phyloP scores from a whole-genome alignment of 2,888 invertebrate genomes.

The Oscheius sp. region DNA sequence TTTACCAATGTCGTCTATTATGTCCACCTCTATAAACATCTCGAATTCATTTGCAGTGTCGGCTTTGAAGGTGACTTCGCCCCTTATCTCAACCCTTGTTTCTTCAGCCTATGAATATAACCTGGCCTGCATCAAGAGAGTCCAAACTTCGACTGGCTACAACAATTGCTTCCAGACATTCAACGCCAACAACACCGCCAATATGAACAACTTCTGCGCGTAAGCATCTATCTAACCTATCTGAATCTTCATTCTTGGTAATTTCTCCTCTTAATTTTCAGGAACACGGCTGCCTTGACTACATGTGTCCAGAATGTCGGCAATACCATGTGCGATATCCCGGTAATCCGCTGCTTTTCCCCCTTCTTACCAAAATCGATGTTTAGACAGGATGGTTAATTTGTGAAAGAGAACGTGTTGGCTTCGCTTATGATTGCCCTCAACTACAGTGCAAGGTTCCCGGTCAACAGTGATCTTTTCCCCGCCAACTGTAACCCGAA shows the following conservation, averaged over 20 bases:
- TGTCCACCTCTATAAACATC: constrained; percentile 54
- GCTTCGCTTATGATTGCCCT: constrained; percentile 55
- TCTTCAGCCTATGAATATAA: constrained; percentile 39
- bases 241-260: too few relatives aligned
- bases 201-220: constrained; percentile 50
- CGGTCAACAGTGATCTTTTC: background rate
- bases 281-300: constrained; percentile 10
- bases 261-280: too few relatives aligned
- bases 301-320: background rate
- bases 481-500: constrained; percentile 8
- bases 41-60: constrained; percentile 56
- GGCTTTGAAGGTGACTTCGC: constrained; percentile 47
- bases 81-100: constrained; percentile 1
- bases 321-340: background rate
- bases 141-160: constrained; percentile 44
- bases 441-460: constrained; percentile 41
- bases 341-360: too few relatives aligned
- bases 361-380: background rate
- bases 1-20: constrained; percentile 51
- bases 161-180: constrained; percentile 48
- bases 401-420: constrained; percentile 56
- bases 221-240: constrained; percentile 7
- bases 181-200: constrained; percentile 45
- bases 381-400: constrained; percentile 54
- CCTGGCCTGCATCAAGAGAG: constrained; percentile 45